Conservation (phyloP, 2,888 invertebrate species). For the Drosophila quasianomalipes region DNA sequence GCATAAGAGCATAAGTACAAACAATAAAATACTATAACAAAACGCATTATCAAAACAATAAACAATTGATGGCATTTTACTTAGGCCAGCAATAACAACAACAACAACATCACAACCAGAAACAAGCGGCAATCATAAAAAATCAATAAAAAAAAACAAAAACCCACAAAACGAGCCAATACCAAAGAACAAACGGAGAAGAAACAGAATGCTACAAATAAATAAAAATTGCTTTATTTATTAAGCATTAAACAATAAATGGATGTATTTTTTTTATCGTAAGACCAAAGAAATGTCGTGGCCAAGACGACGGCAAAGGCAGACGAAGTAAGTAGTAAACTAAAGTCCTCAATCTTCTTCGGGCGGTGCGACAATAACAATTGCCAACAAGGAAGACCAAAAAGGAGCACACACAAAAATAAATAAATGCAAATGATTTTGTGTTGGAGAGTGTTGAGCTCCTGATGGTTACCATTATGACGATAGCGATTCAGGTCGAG, state of each 20-base stretch:
- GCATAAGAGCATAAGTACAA: constrained; percentile 34
- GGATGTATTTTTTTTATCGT: constrained; percentile 73
- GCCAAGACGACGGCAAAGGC: constrained; percentile 18
- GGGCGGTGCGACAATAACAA: constrained; percentile 52
- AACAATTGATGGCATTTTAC: constrained; percentile 78
- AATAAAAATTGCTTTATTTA: constrained; percentile 81
- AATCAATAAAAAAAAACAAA: constrained; percentile 50
- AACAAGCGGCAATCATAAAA: constrained; percentile 43
- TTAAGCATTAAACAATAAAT: constrained; percentile 82
- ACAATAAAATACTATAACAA: constrained; percentile 53
- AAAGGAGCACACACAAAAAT: constrained; percentile 25
- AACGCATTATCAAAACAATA: constrained; percentile 77
- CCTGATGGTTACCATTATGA: constrained; percentile 33
- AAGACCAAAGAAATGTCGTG: constrained; percentile 39
- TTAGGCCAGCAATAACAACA: constrained; percentile 49
- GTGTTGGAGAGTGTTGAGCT: constrained; percentile 52
- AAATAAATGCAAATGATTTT: neutral
- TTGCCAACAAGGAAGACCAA: constrained; percentile 35
- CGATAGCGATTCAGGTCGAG: constrained; percentile 33
- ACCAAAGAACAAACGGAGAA: constrained; percentile 22
- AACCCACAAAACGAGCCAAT: constrained; percentile 23
- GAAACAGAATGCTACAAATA: constrained; percentile 66
- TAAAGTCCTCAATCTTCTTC: constrained; percentile 21
- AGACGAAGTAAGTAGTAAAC: constrained; percentile 10
- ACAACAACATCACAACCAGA: constrained; percentile 15